Conservation (phyloP, 37 sponge, comb jelly and placozoan species). For the Eunapius fragilis region DNA sequence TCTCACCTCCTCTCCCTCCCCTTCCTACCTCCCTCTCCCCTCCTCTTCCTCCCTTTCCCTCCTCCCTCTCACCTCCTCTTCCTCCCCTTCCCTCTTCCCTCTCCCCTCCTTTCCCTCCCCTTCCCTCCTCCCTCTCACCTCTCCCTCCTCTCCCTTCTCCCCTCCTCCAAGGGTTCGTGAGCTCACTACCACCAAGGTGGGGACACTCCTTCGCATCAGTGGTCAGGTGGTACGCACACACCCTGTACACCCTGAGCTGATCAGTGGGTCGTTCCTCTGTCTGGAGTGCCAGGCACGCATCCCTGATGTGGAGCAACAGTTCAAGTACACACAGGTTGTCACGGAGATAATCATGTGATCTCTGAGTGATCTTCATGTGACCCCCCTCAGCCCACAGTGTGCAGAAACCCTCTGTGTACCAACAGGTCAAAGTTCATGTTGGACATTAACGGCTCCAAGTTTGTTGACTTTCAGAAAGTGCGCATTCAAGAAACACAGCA, state of each 20-base stretch:
- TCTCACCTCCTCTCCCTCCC: too few species aligned
- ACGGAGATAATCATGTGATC: background rate
- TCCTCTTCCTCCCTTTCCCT: too few species aligned
- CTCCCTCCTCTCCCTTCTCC: background rate
- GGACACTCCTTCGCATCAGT: slow-evolving; percentile 90
- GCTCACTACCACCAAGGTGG: slow-evolving; percentile 87
- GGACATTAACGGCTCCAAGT: slow-evolving; percentile 77
- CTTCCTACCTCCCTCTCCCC: background rate
- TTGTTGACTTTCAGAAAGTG: slow-evolving; percentile 99
- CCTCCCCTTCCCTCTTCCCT: too few species aligned
- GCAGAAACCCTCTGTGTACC: slow-evolving; percentile 88
- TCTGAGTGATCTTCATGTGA: background rate
- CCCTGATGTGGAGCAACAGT: slow-evolving; percentile 95
- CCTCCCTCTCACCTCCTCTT: too few species aligned
- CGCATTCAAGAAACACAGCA: slow-evolving; percentile 98
- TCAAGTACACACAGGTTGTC: slow-evolving; percentile 92
- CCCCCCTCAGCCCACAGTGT: slow-evolving; percentile 81
- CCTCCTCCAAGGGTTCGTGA: slow-evolving; percentile 82
- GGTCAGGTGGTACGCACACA: slow-evolving; percentile 99
- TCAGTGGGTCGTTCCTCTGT: slow-evolving; percentile 90
- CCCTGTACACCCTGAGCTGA: slow-evolving; percentile 98
- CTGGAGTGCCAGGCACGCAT: slow-evolving; percentile 94
- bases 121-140: too few species aligned
- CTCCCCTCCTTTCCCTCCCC: too few species aligned
- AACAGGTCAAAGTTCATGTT: slow-evolving; percentile 93